Evolutionary conservation across 2,113 vertebrate genomes (phyloP).

Genomic region (Noctilio leporinus): DNA sequence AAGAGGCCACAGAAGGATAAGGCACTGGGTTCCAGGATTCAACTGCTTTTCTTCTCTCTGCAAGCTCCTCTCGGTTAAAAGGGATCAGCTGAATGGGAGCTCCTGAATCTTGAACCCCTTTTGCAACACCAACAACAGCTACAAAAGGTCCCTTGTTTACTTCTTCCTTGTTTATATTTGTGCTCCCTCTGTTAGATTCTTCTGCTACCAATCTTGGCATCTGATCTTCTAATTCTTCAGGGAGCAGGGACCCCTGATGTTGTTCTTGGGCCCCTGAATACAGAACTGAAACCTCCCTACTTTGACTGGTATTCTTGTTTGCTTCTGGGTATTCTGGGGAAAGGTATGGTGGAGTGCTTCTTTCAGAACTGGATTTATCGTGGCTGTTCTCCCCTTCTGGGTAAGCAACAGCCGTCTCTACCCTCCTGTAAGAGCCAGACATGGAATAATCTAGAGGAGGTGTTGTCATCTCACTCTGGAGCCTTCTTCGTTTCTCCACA

Average conservation of each 20-base stretch:
- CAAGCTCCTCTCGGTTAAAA: constrained; percentile 60
- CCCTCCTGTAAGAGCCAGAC: neutral
- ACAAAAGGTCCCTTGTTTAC: constrained; percentile 56
- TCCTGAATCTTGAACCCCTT: constrained; percentile 56
- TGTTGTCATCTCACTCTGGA: neutral
- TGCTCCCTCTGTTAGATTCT: constrained; percentile 45
- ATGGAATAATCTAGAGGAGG: constrained; percentile 46
- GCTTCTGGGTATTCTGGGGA: constrained; percentile 58
- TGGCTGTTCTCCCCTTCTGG: constrained; percentile 38
- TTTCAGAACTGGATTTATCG: constrained; percentile 49
- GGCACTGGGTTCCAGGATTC: constrained; percentile 20
- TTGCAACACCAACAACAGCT: constrained; percentile 60
- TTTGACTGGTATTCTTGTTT: constrained; percentile 34
- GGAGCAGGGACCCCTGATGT: neutral
- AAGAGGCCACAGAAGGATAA: constrained; percentile 38
- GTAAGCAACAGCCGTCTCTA: constrained; percentile 17
- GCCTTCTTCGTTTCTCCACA: constrained; percentile 57
- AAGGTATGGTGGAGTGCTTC: constrained; percentile 52
- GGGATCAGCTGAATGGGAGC: constrained; percentile 66
- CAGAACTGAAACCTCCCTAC: constrained; percentile 8
- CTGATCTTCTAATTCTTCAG: constrained; percentile 64
- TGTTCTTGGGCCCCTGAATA: constrained; percentile 37
- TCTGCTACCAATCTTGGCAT: constrained; percentile 65
- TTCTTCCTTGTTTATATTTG: constrained; percentile 29
- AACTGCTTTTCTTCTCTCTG: constrained; percentile 29